Percentiles rank a stretch among this genome's conserved stretches.
phyloP scores from a whole-genome alignment of 2,888 invertebrate species.

The Habroteleia sp. region DNA sequence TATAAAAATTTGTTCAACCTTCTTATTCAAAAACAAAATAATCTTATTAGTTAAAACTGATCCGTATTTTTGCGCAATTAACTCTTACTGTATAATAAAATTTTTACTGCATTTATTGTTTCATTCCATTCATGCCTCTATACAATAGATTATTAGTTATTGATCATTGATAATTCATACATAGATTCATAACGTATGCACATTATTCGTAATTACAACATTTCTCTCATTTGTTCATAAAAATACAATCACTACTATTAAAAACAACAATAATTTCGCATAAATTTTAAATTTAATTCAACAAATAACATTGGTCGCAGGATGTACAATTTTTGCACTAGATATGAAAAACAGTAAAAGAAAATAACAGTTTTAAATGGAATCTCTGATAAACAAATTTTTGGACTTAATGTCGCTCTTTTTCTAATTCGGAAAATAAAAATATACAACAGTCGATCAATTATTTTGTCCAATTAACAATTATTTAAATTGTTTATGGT shows the following conservation, averaged over 20 bases:
- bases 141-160: no score
- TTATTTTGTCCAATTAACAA: no score
- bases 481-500: no score
- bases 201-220: conserved; percentile 14
- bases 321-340: background rate
- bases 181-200: conserved; percentile 3
- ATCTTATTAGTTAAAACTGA: no score
- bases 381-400: conserved; percentile 16
- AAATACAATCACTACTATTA: conserved; percentile 18
- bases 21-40: no score
- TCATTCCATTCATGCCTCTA: conserved; percentile 9
- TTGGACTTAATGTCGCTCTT: background rate
- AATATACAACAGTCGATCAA: no score
- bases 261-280: conserved; percentile 35
- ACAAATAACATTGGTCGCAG: conserved; percentile 28
- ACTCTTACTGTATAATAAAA: no score
- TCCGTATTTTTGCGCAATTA: no score
- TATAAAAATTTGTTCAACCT: no score
- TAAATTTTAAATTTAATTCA: conserved; percentile 21
- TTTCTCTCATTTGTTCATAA: conserved; percentile 5
- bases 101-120: conserved; percentile 1
- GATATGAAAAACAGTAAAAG: conserved; percentile 9
- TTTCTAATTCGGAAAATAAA: conserved; percentile 5
- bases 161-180: no score
- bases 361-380: conserved; percentile 18